Evolutionary conservation across 2,888 invertebrate genomes (phyloP), one percentile per base, ranked within the genome.

Genomic region (Habroteleia sp.): DNA sequence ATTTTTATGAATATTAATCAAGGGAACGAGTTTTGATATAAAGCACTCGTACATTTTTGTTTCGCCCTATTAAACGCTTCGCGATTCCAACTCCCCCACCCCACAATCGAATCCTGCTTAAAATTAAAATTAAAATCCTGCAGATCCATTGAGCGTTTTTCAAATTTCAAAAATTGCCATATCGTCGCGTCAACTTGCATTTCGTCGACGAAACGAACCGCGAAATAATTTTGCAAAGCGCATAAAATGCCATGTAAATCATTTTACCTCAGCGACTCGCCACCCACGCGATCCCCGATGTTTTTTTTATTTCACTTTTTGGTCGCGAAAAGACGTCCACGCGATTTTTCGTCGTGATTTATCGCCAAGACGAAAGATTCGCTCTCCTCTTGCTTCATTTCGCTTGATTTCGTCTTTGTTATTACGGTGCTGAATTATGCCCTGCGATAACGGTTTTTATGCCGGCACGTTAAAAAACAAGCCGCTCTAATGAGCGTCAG

Each of bases 391-490:
- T 13, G 58, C 48, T 48, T 58, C 41, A 52, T 60, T 60, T 60
- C 56, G 72, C 65, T 65, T 58, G 65, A 65, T 65, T 73, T 73
- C 65, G 63, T 63, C 72, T 72, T 72, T 72, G 72, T 65, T 65
- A 65, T 72, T 73, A 52, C 65, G 65, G 73, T 25, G 20, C 50
- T 65, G 50, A 72, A 72, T 65, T 72, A 72, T 65, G 65, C 44
- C 25, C 39, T 14, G 48, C 58, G 72, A 50, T 65, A 72, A 66
- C 65, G 73, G 72, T 63, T 48, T 62, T 72, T 72, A 62, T 41
- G 54, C 39, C 41, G 42, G 20, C 2, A 48, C 56, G 29, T 14
- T 27, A 42, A 65, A 65, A 65, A 72, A 73, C 29, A 11, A 58
- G 65, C 48, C 65, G 58, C 52, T 46, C 65, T 73, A 65, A 73